Base-by-base conservation (phyloP, 2,113 vertebrate genomes). In the Parus major region DNA sequence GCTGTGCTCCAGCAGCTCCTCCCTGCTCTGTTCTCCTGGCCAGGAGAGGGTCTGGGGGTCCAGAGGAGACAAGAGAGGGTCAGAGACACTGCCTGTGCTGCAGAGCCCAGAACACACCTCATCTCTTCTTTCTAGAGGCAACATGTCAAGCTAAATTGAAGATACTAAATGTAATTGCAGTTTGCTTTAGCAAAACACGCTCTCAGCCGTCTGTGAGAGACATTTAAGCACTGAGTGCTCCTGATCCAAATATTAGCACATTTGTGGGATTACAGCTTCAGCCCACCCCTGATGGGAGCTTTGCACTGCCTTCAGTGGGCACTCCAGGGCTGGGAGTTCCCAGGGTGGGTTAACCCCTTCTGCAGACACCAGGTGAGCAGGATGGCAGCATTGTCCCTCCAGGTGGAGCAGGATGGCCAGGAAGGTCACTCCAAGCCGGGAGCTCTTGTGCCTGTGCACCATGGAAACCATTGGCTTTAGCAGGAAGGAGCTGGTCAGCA, bases 171-270 rank as follows among this genome's bases (percentile, higher is more conserved):
- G 65, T 87, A 95, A 94, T 85, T 91, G 92, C 66, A 82, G 91
- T 89, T 92, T 92, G 75, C 92, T 95, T 88, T 92, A 87, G 88
- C 82, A 85, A 93, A 95, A 92, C 72, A 79, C 78, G 69, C 60
- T 86, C 77, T 42, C 73, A 82, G 77, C 39, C 0, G 0, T 64
- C 77, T 71, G 73, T 0, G 0, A 79, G 89, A 86, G 56, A 73
- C 39, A 2, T 78, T 42, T 18, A 47, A 91, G 78, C 52, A 15
- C 73, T 44, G 69, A 92, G 69, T 52, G 77, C 63, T 93, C 66
- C 86, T 66, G 78, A 85, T 91, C 81, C 77, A 92, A 81, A 86
- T 44, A 91, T 84, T 25, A 89, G 71, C 82, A 77, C 53, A 36
- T 82, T 35, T 76, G 63, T 80, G 71, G 79, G 82, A 50, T 86